These are phyloP conservation scores for Rhynchomys soricoides DNA, from an alignment of 2,113 vertebrate species.

Conservation along the genomic window DNA sequence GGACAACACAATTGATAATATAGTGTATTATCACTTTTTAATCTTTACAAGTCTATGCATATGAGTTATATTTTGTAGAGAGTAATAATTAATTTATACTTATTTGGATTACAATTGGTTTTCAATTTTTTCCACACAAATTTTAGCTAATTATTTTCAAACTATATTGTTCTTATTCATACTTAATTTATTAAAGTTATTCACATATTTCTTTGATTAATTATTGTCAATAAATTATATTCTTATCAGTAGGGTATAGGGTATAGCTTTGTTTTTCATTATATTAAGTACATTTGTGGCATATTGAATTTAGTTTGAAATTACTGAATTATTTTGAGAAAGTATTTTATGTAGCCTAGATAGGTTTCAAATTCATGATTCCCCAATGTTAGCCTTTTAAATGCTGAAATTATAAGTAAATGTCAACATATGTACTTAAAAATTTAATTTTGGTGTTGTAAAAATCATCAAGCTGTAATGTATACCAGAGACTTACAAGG, in stretches of 20 bases:
- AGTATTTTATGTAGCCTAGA: neutral
- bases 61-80: too few relatives aligned
- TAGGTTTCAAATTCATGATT: neutral
- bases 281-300: neutral
- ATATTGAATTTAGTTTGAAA: neutral
- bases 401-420: neutral
- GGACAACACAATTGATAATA: too few relatives aligned
- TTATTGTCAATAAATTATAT: too few relatives aligned
- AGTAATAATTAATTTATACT: too few relatives aligned
- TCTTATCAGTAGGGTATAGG: too few relatives aligned
- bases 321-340: neutral
- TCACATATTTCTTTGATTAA: neutral
- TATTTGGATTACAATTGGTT: neutral
- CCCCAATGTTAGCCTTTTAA: neutral
- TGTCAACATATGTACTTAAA: neutral
- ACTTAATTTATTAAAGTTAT: neutral
- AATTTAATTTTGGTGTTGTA: neutral
- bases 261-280: neutral
- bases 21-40: too few relatives aligned
- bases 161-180: neutral
- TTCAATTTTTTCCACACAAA: neutral
- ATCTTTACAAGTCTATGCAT: too few relatives aligned
- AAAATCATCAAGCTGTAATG: neutral
- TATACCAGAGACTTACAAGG: neutral
- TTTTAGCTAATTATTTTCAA: neutral